phyloP scores from a whole-genome alignment of 2,888 invertebrate species.

The Callyntrura sp. region DNA sequence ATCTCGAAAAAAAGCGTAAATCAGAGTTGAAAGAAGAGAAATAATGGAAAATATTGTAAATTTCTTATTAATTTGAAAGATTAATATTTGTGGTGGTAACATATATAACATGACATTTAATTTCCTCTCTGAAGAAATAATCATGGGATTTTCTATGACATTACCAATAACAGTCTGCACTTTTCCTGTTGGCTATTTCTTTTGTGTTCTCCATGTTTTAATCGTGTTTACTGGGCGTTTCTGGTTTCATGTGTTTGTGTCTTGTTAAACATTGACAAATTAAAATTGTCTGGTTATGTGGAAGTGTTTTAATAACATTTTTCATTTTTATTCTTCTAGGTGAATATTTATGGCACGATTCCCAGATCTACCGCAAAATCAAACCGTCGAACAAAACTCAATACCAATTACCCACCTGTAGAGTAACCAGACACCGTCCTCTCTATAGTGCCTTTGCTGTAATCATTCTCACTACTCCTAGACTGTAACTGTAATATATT shows the following conservation, averaged over 20 bases:
- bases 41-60: constrained; percentile 8
- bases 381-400: constrained; percentile 56
- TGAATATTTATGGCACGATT: constrained; percentile 76
- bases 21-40: constrained; percentile 56
- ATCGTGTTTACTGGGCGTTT: constrained; percentile 2
- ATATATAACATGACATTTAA: constrained; percentile 13
- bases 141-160: constrained; percentile 10
- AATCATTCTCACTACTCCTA: constrained; percentile 72
- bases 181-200: neutral
- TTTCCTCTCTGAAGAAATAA: neutral
- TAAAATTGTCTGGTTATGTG: constrained; percentile 12
- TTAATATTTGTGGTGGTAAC: constrained; percentile 5
- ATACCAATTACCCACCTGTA: constrained; percentile 49
- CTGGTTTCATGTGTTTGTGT: constrained; percentile 15
- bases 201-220: neutral
- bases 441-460: constrained; percentile 76
- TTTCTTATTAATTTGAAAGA: neutral
- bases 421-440: constrained; percentile 77
- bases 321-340: constrained; percentile 69
- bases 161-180: constrained; percentile 20
- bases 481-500: constrained; percentile 79
- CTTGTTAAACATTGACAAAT: neutral
- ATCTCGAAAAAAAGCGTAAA: constrained; percentile 75
- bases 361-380: constrained; percentile 75
- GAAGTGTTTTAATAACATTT: constrained; percentile 37